A percentile compares a stretch with the other conserved stretches of the same genome.
These are phyloP conservation scores for Mormyrops attenuatus DNA, from an alignment of 2,797 vertebrate genomes.

Conservation along the genomic window DNA sequence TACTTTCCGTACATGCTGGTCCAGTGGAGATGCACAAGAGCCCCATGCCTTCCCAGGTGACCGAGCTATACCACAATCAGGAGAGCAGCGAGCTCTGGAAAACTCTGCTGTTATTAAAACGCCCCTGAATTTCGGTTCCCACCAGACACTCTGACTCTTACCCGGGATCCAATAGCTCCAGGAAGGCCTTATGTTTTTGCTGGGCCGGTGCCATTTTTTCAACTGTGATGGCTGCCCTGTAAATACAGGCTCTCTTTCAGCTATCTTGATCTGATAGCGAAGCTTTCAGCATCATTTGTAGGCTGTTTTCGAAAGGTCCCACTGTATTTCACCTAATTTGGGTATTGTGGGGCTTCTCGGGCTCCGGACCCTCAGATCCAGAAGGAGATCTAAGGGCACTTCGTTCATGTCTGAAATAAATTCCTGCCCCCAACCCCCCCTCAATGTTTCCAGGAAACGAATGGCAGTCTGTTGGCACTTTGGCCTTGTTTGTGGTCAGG, in stretches of 20 bases:
- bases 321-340: slow-evolving; percentile 22
- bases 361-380: slow-evolving; percentile 31
- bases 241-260: neutral
- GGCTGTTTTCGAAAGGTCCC: neutral
- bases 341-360: neutral
- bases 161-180: neutral
- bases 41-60: neutral
- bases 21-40: neutral
- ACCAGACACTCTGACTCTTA: neutral
- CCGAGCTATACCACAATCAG: neutral
- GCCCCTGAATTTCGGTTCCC: neutral
- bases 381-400: slow-evolving; percentile 35
- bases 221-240: neutral
- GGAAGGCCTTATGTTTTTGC: neutral
- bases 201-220: neutral
- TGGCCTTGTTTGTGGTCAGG: slow-evolving; percentile 39
- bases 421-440: slow-evolving; percentile 32
- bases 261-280: neutral
- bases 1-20: neutral
- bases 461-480: slow-evolving; percentile 47
- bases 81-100: neutral
- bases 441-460: slow-evolving; percentile 22
- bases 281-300: neutral
- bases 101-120: neutral
- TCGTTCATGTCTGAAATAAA: slow-evolving; percentile 49